Base-by-base conservation (phyloP, 2,113 vertebrate species). In the Ammodytes marinus region DNA sequence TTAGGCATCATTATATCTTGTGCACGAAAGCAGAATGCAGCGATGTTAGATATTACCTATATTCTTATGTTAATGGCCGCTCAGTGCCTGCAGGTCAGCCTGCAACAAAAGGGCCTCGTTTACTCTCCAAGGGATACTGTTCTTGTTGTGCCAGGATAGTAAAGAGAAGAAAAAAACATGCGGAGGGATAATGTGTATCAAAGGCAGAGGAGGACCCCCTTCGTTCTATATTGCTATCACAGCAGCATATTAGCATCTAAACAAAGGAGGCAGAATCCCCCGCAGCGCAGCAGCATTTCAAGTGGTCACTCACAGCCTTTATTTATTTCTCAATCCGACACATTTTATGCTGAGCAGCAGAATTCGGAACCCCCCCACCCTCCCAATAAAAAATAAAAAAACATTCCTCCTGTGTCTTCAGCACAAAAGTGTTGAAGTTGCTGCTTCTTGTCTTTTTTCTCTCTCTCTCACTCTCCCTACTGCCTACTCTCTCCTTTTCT, bases 171-270 rank as follows among this genome's bases (percentile, higher is more conserved):
- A 91, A 89, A 91, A 91, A 91, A 92, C 79, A 88, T 90, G 57
- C 89, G 57, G 86, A 82, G 86, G 88, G 87, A 86, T 90, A 91
- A 91, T 88, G 70, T 81, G 90, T 86, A 95, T 94, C 93, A 94
- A 94, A 95, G 91, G 86, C 86, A 82, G 79, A 85, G 82, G 73
- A 91, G 92, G 92, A 93, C 90, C 92, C 27, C 89, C 79, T 89
- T 90, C 85, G 76, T 88, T 87, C 86, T 67, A 86, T 93, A 92
- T 88, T 92, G 92, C 94, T 88, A 93, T 92, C 91, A 93, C 93
- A 93, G 94, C 91, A 92, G 82, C 89, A 87, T 92, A 94, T 95
- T 95, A 94, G 93, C 93, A 95, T 94, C 88, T 91, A 94, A 94
- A 94, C 93, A 95, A 95, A 94, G 89, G 93, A 88, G 81, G 86